Percentiles rank a stretch among this genome's conserved stretches.
phyloP scores from a whole-genome alignment of 2,888 invertebrate genomes.

The Artemia sp. region DNA sequence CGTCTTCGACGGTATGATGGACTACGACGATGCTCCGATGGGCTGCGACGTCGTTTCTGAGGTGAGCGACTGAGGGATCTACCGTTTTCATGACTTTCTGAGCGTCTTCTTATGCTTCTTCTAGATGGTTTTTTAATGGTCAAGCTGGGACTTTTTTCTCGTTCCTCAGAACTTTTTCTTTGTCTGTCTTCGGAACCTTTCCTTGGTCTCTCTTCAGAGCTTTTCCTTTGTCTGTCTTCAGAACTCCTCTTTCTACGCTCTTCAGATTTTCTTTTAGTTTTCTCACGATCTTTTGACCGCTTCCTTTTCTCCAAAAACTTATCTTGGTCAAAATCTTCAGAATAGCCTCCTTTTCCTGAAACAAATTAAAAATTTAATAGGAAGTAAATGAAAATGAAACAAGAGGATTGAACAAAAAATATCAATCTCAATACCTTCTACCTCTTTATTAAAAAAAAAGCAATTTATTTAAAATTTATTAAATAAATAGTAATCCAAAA shows the following conservation, averaged over 20 bases:
- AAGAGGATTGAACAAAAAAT: too few relatives aligned
- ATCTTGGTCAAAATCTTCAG: conserved; percentile 1
- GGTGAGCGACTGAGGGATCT: neutral
- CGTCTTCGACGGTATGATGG: neutral
- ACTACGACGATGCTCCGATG: neutral
- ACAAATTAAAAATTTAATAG: neutral
- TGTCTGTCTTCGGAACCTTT: neutral
- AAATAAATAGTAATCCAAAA: too few relatives aligned
- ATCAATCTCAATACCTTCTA: too few relatives aligned
- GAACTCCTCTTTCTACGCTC: neutral
- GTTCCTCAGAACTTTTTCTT: neutral
- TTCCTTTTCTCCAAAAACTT: neutral
- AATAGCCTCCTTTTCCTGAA: conserved; percentile 6
- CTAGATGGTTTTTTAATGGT: conserved; percentile 12
- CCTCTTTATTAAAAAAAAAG: too few relatives aligned
- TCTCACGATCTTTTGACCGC: neutral
- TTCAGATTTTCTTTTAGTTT: neutral
- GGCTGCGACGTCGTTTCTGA: conserved; percentile 3
- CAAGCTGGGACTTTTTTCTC: neutral
- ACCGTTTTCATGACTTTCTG: neutral
- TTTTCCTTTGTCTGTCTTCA: conserved; percentile 11
- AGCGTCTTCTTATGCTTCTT: neutral
- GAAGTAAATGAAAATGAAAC: neutral
- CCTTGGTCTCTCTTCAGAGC: neutral
- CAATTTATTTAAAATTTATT: too few relatives aligned